Conservation (phyloP, 2,113 vertebrate genomes). For the Salvator merianae region DNA sequence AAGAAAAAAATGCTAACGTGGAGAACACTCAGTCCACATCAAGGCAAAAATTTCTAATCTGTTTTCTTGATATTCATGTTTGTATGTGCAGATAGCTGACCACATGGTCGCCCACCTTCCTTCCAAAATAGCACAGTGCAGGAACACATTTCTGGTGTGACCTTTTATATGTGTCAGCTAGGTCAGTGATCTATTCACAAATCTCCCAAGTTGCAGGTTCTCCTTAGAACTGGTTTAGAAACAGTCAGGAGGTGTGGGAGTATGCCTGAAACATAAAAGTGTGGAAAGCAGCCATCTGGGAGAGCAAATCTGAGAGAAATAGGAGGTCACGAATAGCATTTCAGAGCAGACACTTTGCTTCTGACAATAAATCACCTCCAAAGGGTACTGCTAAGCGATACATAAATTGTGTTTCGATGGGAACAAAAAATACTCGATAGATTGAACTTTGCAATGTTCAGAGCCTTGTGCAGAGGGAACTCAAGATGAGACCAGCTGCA, state of each 20-base stretch:
- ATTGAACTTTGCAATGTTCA: background rate
- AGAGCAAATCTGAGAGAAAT: background rate
- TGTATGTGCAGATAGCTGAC: background rate
- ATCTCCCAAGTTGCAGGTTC: background rate
- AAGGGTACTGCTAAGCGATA: background rate
- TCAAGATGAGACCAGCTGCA: accelerated
- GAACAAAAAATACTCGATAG: background rate
- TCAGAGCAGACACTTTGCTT: background rate
- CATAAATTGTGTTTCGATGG: background rate
- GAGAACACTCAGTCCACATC: background rate
- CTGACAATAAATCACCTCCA: background rate
- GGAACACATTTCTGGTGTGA: background rate
- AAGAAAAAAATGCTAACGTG: too few relatives aligned
- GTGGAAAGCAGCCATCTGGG: background rate
- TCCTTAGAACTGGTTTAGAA: conserved; percentile 3
- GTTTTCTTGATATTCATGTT: background rate
- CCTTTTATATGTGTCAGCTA: background rate
- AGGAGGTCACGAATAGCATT: background rate
- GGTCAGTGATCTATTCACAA: background rate
- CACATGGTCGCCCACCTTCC: background rate
- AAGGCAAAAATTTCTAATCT: background rate
- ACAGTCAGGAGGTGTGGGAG: background rate
- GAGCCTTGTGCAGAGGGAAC: background rate
- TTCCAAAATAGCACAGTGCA: background rate
- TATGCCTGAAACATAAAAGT: background rate